phyloP scores from a whole-genome alignment of 2,113 vertebrate genomes.

The Nothoprocta perdicaria region DNA sequence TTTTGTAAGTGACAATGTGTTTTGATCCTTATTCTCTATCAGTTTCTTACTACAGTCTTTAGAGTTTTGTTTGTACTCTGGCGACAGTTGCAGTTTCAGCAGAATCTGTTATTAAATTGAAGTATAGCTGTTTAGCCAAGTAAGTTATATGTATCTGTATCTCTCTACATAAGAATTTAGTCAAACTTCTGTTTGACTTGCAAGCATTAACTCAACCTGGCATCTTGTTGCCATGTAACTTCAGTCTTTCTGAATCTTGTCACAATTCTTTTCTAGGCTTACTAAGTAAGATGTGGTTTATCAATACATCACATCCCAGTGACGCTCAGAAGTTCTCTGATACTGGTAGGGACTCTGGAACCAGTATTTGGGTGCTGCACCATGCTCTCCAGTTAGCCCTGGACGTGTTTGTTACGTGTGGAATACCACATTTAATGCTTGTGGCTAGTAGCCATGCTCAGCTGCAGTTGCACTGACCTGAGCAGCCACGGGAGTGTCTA shows the following conservation, averaged over 20 bases:
- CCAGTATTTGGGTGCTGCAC: background rate
- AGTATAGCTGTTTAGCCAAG: background rate
- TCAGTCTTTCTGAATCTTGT: background rate
- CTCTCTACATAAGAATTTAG: background rate
- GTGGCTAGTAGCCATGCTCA: background rate
- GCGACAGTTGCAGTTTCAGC: background rate
- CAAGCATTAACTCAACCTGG: background rate
- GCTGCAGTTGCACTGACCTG: background rate
- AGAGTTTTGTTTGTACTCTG: background rate
- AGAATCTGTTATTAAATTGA: background rate
- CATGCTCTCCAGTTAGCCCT: rapidly evolving
- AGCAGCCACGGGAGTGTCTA: rapidly evolving
- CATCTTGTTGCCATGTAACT: background rate
- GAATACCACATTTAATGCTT: background rate
- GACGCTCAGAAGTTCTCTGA: background rate
- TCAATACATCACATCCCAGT: background rate
- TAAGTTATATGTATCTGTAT: background rate
- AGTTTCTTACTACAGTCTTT: background rate
- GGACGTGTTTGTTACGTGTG: rapidly evolving
- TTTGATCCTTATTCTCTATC: background rate
- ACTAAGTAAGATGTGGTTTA: background rate
- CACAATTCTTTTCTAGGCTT: background rate
- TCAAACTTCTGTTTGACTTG: background rate
- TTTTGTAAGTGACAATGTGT: background rate
- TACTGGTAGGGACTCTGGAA: background rate